Base-by-base conservation (phyloP, 1,140 invertebrate genomes). In the Brachionus calyciflorus region DNA sequence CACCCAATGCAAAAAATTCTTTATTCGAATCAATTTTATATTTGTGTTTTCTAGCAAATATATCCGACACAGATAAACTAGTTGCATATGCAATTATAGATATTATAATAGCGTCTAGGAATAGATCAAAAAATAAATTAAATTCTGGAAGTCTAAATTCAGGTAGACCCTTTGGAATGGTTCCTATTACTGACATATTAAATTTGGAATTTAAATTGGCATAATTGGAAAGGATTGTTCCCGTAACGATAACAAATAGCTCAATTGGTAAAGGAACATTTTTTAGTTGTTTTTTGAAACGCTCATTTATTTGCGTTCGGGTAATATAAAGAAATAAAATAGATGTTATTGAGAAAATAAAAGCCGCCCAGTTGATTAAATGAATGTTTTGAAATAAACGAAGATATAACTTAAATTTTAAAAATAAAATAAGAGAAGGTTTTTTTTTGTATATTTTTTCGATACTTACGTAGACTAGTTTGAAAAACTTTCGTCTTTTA, bases 181-280 rank as follows among this genome's bases (percentile, higher is more conserved):
- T 79, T 80, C 60, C 81, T 33, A 78, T 65, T 44, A 79, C 46
- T 21, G 80, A 77, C 1, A 84, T 78, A 33, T 78, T 53, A 48
- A 77, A 80, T 12, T 77, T 70, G 21, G 80, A 28, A 19, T 73
- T 49, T 19, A 79, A 60, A 30, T 78, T 77, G 10, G 21, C 69
- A 17, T 77, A 73, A 41, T 77, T 55, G 5, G 77, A 78, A 3
- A 78, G n/a, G 10, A 78, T 19, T 26, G 78, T 79, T 1, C 70
- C 78, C 2, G 68, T 44, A 33, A 79, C 75, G 1, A 79, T 46
- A 2, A 89, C 89, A 6, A 94, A 87, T 76, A 96, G 87, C 84
- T 96, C 93, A 78, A 93, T 91, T 5, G 94, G 93, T 7, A 95
- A 85, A 0, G 93, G 93, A 78, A 94, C 83, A 40, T 83, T 84